phyloP scores from a whole-genome alignment of 2,888 invertebrate species.

The Apotomis capreana region DNA sequence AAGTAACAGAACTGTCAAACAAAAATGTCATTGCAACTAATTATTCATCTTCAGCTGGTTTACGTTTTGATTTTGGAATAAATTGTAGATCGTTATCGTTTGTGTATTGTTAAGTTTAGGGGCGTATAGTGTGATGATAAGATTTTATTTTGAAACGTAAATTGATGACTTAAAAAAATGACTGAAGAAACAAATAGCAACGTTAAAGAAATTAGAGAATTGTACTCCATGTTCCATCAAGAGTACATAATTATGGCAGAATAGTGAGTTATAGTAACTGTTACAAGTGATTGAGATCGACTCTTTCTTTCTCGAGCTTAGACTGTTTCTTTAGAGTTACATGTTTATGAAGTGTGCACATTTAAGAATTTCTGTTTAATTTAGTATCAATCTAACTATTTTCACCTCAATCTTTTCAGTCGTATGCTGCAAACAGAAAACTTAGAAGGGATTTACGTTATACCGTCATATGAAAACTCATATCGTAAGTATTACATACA shows the following conservation, averaged over 20 bases:
- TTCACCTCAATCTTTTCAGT: conserved; percentile 79
- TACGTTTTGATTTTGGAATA: conserved; percentile 17
- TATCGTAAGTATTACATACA: conserved; percentile 85
- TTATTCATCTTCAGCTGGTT: background rate
- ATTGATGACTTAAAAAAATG: conserved; percentile 55
- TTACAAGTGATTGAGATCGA: conserved; percentile 5
- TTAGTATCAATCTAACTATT: background rate
- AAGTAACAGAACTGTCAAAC: background rate
- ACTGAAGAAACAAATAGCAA: conserved; percentile 63
- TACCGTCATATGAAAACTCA: conserved; percentile 93
- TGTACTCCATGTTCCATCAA: conserved; percentile 90
- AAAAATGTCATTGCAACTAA: background rate
- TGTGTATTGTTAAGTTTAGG: conserved; percentile 12
- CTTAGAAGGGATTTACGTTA: conserved; percentile 94
- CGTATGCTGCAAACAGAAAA: conserved; percentile 93
- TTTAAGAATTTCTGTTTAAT: background rate
- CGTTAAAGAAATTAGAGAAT: conserved; percentile 85
- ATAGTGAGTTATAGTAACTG: conserved; percentile 87
- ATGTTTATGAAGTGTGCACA: no score
- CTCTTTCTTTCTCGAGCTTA: background rate
- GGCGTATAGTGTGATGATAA: conserved; percentile 3
- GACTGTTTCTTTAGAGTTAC: background rate
- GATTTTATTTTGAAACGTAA: background rate
- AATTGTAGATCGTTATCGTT: background rate
- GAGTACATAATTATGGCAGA: conserved; percentile 96